These are phyloP conservation scores for Spheniscus humboldti DNA, from an alignment of 2,797 vertebrate species.

Conservation along the genomic window DNA sequence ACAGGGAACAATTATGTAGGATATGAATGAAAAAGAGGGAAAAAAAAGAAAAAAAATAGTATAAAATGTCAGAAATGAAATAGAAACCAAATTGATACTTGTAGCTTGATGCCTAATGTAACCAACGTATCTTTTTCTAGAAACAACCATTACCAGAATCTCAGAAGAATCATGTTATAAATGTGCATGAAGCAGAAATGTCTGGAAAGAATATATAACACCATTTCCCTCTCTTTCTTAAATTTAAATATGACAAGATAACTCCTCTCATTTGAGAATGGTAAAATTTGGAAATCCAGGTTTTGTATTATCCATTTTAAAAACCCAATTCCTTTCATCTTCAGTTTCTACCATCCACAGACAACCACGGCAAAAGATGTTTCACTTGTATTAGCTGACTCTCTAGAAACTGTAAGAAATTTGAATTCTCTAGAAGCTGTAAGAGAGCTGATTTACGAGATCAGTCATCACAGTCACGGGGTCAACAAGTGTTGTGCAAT, in stretches of 20 bases:
- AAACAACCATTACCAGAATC: neutral
- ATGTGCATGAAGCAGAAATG: neutral
- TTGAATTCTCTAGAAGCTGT: neutral
- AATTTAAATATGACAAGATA: neutral
- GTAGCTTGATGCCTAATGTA: neutral
- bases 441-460: neutral
- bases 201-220: neutral
- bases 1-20: neutral
- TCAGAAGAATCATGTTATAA: neutral
- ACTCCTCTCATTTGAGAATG: neutral
- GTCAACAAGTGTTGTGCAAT: neutral
- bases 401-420: neutral
- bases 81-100: neutral
- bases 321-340: neutral
- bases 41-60: neutral
- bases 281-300: neutral
- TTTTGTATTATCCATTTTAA: neutral
- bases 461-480: neutral
- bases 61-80: neutral
- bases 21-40: no score
- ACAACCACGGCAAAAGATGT: neutral
- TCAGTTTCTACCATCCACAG: neutral
- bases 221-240: neutral
- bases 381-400: neutral
- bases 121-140: neutral